Conservation (phyloP, 2,888 invertebrate genomes). For the Periphyllus acericola region DNA sequence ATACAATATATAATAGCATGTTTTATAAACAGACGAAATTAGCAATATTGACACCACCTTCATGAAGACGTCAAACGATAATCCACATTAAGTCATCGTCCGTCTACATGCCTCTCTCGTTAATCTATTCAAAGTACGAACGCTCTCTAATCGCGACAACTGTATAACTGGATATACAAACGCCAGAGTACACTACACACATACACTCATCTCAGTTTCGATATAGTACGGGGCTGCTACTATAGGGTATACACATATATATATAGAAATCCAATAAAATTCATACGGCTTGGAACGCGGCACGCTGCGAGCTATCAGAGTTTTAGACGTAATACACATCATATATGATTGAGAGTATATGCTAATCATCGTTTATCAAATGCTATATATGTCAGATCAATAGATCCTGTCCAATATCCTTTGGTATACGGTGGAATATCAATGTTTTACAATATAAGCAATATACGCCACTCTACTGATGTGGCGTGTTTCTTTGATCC, state of each 20-base stretch:
- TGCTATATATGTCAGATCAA: neutral
- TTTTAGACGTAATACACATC: neutral
- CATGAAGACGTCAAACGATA: neutral
- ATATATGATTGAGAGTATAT: neutral
- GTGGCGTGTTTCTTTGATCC: neutral
- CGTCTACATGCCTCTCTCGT: neutral
- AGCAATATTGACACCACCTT: neutral
- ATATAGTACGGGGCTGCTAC: too few species aligned
- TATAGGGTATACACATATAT: neutral
- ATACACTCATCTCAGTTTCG: too few species aligned
- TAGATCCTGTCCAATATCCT: neutral
- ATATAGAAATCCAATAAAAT: neutral
- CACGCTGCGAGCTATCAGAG: neutral
- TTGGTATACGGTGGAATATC: neutral
- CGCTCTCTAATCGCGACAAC: too few species aligned
- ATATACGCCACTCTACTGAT: neutral
- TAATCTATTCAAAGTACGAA: too few species aligned
- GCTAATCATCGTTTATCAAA: slow-evolving; percentile 1
- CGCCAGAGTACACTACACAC: neutral
- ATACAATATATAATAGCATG: neutral
- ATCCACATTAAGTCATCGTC: neutral
- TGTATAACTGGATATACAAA: neutral
- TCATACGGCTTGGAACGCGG: neutral
- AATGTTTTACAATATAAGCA: neutral
- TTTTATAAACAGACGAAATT: neutral